Conservation (phyloP, 2,113 vertebrate species). For the Rattus rattus region DNA sequence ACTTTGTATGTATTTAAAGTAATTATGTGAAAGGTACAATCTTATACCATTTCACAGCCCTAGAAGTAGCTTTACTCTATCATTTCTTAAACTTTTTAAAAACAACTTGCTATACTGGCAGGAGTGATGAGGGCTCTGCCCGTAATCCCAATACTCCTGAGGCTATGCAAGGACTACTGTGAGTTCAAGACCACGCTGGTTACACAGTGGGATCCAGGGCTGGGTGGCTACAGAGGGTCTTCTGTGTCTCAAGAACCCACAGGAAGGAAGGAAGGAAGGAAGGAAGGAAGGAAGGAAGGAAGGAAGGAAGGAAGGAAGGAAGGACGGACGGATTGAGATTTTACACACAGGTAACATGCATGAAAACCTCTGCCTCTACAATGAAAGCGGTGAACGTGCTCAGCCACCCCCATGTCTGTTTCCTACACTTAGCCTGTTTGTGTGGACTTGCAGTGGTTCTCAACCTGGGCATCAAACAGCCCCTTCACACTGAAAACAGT, state of each 20-base stretch:
- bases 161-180: not conserved
- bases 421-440: not conserved
- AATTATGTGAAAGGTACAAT: not conserved
- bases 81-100: not conserved
- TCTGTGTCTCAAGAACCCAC: not conserved
- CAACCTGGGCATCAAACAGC: not conserved
- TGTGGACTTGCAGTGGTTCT: not conserved
- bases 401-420: not conserved
- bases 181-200: not conserved
- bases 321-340: not conserved
- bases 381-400: not conserved
- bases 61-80: not conserved
- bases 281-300: no score
- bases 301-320: no score
- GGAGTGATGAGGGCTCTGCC: not conserved
- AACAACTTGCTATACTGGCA: not conserved
- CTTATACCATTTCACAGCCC: not conserved
- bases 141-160: not conserved
- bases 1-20: constrained; percentile 30
- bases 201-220: not conserved
- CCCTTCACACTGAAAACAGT: not conserved
- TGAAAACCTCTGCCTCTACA: not conserved
- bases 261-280: no score
- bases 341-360: not conserved
- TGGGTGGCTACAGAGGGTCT: not conserved